phyloP scores from a whole-genome alignment of 2,888 invertebrate genomes.

The Coelogynopora nodosa region DNA sequence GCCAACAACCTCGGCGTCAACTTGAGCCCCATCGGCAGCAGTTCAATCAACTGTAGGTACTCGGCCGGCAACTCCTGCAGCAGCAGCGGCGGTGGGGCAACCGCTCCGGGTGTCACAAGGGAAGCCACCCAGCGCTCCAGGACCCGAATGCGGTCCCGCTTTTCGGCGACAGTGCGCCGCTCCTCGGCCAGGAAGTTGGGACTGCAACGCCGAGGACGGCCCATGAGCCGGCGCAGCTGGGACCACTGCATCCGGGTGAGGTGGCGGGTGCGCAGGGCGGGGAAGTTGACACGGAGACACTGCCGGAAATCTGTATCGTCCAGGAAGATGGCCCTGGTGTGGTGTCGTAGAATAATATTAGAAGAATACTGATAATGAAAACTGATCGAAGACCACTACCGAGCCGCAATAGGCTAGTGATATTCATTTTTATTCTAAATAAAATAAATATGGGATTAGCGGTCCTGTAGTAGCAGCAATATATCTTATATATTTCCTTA shows the following conservation, averaged over 20 bases:
- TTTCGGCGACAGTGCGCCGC: slow-evolving; percentile 78
- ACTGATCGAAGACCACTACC: background rate
- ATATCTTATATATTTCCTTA: no score
- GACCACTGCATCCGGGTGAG: slow-evolving; percentile 88
- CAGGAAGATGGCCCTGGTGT: slow-evolving; percentile 79
- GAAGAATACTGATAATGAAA: no score
- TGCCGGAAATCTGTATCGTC: slow-evolving; percentile 93
- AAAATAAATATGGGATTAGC: no score
- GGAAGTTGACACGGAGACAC: slow-evolving; percentile 87
- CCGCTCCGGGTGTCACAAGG: background rate
- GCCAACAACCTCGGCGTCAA: background rate
- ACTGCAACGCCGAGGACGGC: slow-evolving; percentile 78
- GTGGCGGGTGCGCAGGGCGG: slow-evolving; percentile 77
- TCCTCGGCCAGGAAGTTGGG: slow-evolving; percentile 89
- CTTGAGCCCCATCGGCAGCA: background rate
- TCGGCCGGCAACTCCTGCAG: background rate
- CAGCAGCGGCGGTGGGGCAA: background rate
- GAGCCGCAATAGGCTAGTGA: no score
- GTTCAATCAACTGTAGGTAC: background rate
- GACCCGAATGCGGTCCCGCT: slow-evolving; percentile 82
- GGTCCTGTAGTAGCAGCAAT: no score
- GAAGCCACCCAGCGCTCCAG: slow-evolving; percentile 68
- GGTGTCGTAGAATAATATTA: no score
- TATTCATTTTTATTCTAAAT: no score
- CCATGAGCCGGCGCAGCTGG: slow-evolving; percentile 88